Conservation (phyloP, 92 coral and sea anemone species). For the Porites cylindrica region DNA sequence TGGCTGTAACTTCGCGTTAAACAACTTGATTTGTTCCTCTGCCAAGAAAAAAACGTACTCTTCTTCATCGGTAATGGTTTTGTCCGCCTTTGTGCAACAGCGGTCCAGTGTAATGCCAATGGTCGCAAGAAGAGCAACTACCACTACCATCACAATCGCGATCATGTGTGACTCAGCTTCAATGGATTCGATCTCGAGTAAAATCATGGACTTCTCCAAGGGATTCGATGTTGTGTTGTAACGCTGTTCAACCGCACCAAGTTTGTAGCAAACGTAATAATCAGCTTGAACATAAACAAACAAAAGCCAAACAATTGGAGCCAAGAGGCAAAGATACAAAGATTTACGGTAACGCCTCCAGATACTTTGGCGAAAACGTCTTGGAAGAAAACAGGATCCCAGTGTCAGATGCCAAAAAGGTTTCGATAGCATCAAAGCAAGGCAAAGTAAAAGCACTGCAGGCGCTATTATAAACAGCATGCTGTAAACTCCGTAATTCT, state of each 20-base stretch:
- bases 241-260: slow-evolving; percentile 31
- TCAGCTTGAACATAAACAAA: slow-evolving; percentile 48
- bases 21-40: slow-evolving; percentile 31
- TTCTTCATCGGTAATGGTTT: background rate
- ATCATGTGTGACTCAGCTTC: slow-evolving; percentile 33
- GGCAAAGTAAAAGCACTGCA: slow-evolving; percentile 14
- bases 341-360: slow-evolving; percentile 37
- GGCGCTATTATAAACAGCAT: slow-evolving; percentile 48
- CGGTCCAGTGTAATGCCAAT: slow-evolving; percentile 23
- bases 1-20: slow-evolving; percentile 25
- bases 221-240: slow-evolving; percentile 22
- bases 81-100: slow-evolving; percentile 13
- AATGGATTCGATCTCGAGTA: slow-evolving; percentile 8
- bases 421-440: slow-evolving; percentile 38
- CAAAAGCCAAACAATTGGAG: slow-evolving; percentile 48
- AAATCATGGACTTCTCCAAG: background rate
- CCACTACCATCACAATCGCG: slow-evolving; percentile 1
- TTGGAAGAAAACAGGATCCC: slow-evolving; percentile 39
- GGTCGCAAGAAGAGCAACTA: slow-evolving; percentile 7
- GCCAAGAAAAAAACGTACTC: slow-evolving; percentile 2
- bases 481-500: slow-evolving; percentile 32
- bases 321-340: slow-evolving; percentile 4
- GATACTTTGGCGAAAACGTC: background rate
- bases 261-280: slow-evolving; percentile 49
- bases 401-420: slow-evolving; percentile 56